These are phyloP conservation scores for human DNA, from an alignment of 2,113 vertebrate genomes.

Conservation along the genomic window GRCh38 chr14:91466501-91467000, in stretches of 20 bases:
- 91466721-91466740: conserved; percentile 52
- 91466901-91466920: conserved; percentile 44
- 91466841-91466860: conserved; percentile 48
- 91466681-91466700: conserved; percentile 60
- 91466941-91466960: conserved; percentile 28
- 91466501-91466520: conserved; percentile 78
- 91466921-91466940: conserved; percentile 72
- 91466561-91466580: conserved; percentile 77
- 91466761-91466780: conserved; percentile 47
- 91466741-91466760: conserved; percentile 14
- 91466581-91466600: conserved; percentile 70
- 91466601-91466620: conserved; percentile 73
- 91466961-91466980: background rate
- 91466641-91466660: conserved; percentile 72
- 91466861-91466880: conserved; percentile 36
- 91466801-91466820: conserved; percentile 43
- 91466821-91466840: conserved; percentile 31
- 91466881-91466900: background rate
- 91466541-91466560: conserved; percentile 76
- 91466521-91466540: conserved; percentile 71
- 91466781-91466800: conserved; percentile 31
- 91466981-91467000: background rate
- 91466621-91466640: conserved; percentile 64
- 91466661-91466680: conserved; percentile 72
- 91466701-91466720: conserved; percentile 53